A percentile compares a stretch with the other conserved stretches of the same genome.
Evolutionary conservation across 2,113 vertebrate genomes (phyloP).

Genomic region (Paralichthys olivaceus): DNA sequence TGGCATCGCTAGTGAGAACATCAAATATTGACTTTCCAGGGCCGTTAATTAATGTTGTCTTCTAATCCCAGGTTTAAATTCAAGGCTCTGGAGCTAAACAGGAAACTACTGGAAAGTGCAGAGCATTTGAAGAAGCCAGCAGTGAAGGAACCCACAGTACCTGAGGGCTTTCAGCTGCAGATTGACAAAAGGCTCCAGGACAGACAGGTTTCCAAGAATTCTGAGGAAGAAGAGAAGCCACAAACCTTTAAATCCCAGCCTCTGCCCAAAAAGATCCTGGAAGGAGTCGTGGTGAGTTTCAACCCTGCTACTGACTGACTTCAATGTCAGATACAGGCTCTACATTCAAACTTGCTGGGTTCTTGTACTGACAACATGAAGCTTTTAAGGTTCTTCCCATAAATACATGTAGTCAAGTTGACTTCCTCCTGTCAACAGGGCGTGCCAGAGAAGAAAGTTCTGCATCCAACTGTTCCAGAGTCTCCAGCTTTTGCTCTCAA

Average conservation of each 20-base stretch:
- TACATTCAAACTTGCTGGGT: too few species aligned
- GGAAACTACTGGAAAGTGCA: constrained; percentile 85
- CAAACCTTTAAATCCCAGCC: constrained; percentile 89
- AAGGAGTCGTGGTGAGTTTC: constrained; percentile 88
- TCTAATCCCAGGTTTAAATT: constrained; percentile 86
- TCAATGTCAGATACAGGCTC: neutral
- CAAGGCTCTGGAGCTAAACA: constrained; percentile 90
- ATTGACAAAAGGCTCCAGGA: constrained; percentile 91
- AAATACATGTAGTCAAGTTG: accelerated
- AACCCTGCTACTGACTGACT: neutral
- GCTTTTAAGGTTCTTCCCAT: neutral
- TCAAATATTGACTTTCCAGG: neutral
- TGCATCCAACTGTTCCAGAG: constrained; percentile 87
- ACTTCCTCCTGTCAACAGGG: constrained; percentile 81
- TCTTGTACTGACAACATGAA: too few species aligned
- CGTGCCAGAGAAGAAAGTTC: constrained; percentile 88
- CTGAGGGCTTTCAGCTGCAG: constrained; percentile 89
- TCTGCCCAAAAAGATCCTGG: constrained; percentile 88
- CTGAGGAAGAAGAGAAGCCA: constrained; percentile 76
- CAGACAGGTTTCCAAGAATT: constrained; percentile 83
- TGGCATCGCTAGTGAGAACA: too few species aligned
- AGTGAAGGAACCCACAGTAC: constrained; percentile 86
- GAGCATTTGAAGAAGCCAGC: constrained; percentile 85
- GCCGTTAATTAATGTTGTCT: neutral
- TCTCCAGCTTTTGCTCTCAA: constrained; percentile 92